Percentiles rank a stretch among this genome's conserved stretches.
phyloP scores from a whole-genome alignment of 2,113 vertebrate genomes.

The Corythornis cristatus region DNA sequence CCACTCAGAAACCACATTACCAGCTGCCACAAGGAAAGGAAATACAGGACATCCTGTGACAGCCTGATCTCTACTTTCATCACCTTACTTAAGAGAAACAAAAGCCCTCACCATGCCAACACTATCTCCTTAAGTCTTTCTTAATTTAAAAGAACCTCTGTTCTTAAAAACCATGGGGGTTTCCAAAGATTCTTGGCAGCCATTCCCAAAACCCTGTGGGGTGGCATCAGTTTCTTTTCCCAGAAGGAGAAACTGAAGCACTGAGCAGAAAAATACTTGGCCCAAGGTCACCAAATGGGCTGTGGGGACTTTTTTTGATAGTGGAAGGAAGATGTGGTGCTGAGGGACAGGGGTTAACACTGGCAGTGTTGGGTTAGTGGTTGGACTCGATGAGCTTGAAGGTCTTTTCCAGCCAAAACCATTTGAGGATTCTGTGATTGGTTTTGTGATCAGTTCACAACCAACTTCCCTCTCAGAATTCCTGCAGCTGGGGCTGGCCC shows the following conservation, averaged over 20 bases:
- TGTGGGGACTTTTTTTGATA: neutral
- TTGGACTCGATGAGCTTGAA: neutral
- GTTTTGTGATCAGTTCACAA: neutral
- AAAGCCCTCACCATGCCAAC: neutral
- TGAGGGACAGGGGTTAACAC: neutral
- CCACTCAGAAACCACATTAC: neutral
- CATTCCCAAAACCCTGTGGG: neutral
- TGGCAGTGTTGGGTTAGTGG: neutral
- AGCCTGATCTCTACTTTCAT: neutral
- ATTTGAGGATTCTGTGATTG: too few species aligned
- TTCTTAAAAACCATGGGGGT: neutral
- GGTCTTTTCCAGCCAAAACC: too few species aligned
- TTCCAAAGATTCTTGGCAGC: neutral
- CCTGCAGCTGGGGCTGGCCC: neutral
- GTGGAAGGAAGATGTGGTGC: neutral
- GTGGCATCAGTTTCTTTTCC: neutral
- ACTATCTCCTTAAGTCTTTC: neutral
- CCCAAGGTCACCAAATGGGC: neutral
- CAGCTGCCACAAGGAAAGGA: neutral
- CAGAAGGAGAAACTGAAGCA: neutral
- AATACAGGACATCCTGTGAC: neutral
- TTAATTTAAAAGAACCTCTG: neutral
- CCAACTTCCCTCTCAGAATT: neutral
- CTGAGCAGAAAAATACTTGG: neutral
- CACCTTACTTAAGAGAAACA: neutral